A percentile compares a stretch with the other conserved stretches of the same genome.
Evolutionary conservation across 2,888 invertebrate species (phyloP).

Genomic region (Notodonta ziczac): DNA sequence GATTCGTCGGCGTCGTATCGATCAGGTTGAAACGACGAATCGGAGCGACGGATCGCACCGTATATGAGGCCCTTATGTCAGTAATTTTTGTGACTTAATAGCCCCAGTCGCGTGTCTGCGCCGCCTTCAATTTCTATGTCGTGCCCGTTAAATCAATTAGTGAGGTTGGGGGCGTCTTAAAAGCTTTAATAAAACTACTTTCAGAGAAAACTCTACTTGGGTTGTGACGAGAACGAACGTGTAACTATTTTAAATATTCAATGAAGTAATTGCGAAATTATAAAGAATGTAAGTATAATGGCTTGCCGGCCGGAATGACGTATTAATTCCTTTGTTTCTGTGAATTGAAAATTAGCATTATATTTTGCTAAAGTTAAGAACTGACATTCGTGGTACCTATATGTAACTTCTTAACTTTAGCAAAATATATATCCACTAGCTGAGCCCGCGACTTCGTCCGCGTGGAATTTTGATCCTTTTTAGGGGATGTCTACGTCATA

Average conservation of each 20-base stretch:
- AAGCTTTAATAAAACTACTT: conserved; percentile 53
- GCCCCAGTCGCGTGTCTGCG: conserved; percentile 55
- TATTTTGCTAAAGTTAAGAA: too few species aligned
- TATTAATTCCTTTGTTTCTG: conserved; percentile 36
- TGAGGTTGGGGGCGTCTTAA: conserved; percentile 50
- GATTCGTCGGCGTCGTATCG: too few species aligned
- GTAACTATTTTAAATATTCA: conserved; percentile 20
- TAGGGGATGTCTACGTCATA: too few species aligned
- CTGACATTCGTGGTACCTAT: too few species aligned
- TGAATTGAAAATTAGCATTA: not conserved
- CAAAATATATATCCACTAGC: too few species aligned
- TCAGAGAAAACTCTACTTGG: conserved; percentile 27
- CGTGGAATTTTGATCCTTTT: too few species aligned
- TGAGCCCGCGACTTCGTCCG: too few species aligned
- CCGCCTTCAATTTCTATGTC: conserved; percentile 54
- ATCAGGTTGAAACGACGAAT: too few species aligned
- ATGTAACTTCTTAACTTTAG: too few species aligned
- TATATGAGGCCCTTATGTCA: conserved; percentile 24
- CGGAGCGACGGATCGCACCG: too few species aligned
- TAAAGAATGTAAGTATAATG: conserved; percentile 24
- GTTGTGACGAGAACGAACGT: conserved; percentile 20
- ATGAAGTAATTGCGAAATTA: conserved; percentile 28
- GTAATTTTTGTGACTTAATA: conserved; percentile 48
- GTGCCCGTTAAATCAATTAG: conserved; percentile 67
- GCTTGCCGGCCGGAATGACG: conserved; percentile 28